A percentile compares a stretch with the other conserved stretches of the same genome.
These are phyloP conservation scores for Oikopleura dioica DNA, from an alignment of 23 tunicate species.

Conservation along the genomic window DNA sequence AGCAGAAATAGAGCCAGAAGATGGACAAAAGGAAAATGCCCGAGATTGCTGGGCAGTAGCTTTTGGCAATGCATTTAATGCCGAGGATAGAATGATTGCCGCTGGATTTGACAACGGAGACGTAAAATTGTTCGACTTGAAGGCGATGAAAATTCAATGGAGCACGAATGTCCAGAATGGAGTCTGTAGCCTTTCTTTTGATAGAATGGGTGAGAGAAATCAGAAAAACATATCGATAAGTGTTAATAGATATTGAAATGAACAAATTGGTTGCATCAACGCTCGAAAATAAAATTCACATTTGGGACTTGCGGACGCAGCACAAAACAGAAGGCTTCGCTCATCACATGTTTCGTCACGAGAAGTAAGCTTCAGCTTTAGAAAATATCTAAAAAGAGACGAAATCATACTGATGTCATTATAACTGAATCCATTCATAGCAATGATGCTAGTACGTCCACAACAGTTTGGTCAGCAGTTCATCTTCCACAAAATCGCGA, in stretches of 20 bases:
- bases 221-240: not conserved
- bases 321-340: conserved; percentile 28
- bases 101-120: conserved; percentile 98
- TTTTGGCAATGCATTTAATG: conserved; percentile 61
- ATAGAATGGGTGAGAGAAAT: conserved; percentile 14
- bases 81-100: conserved; percentile 61
- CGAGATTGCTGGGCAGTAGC: conserved; percentile 95
- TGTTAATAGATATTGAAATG: conserved; percentile 52
- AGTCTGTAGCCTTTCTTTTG: conserved; percentile 67
- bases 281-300: conserved; percentile 59
- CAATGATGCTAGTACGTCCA: not conserved
- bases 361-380: not conserved
- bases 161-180: conserved; percentile 81
- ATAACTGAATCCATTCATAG: not conserved
- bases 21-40: conserved; percentile 29
- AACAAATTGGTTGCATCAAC: conserved; percentile 61
- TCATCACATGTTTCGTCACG: not conserved
- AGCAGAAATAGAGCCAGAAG: conserved; percentile 71
- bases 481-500: conserved; percentile 94
- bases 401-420: too few species aligned
- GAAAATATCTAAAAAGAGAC: not conserved
- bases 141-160: conserved; percentile 64
- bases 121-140: conserved; percentile 69
- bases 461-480: conserved; percentile 64
- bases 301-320: conserved; percentile 64